Evolutionary conservation across 2,113 vertebrate species (phyloP).

Genomic region (Phrynosoma blainvillii): DNA sequence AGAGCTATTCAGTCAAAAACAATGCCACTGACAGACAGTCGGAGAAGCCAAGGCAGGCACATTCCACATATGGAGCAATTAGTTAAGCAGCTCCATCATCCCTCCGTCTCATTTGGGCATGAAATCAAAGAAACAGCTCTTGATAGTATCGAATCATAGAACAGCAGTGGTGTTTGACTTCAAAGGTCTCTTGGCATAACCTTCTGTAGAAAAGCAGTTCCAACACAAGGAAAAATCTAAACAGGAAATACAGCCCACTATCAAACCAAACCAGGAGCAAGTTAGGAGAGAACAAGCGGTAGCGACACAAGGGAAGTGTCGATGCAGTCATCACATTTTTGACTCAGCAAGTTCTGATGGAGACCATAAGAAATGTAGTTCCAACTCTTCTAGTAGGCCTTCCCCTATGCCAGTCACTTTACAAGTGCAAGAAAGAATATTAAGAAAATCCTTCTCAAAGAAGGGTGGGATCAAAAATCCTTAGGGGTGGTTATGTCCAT

Average conservation of each 20-base stretch:
- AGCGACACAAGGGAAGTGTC: neutral
- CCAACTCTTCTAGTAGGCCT: neutral
- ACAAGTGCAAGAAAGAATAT: neutral
- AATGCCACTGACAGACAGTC: neutral
- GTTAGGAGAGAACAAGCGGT: neutral
- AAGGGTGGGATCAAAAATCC: neutral
- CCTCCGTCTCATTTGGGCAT: fast-evolving
- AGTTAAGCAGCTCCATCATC: neutral
- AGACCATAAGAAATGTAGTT: no score
- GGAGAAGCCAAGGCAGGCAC: slow-evolving; percentile 23
- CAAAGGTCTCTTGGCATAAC: slow-evolving; percentile 2
- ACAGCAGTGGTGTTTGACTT: neutral
- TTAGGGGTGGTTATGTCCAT: no score
- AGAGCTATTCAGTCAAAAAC: slow-evolving; percentile 27
- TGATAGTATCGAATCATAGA: neutral
- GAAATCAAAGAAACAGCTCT: neutral
- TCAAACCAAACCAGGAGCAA: neutral
- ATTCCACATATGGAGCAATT: slow-evolving; percentile 44
- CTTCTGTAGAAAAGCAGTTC: neutral
- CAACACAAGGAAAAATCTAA: neutral
- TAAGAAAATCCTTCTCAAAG: neutral
- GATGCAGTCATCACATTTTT: neutral
- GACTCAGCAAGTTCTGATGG: neutral
- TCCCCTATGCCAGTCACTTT: neutral
- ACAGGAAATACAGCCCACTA: neutral